Evolutionary conservation across 2,888 invertebrate genomes (phyloP).

Genomic region (Limulus polyphemus): DNA sequence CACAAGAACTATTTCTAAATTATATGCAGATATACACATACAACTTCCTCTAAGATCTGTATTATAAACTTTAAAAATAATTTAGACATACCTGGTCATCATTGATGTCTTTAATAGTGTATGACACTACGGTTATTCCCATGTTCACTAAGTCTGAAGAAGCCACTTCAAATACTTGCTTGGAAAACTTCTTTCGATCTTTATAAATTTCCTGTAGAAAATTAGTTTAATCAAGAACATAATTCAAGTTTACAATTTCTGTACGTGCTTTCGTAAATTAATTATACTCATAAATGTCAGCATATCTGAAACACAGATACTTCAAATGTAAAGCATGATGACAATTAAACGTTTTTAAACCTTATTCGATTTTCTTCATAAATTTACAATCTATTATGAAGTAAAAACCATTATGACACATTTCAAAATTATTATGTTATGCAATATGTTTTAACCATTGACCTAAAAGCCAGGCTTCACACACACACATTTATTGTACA

Average conservation of each 20-base stretch:
- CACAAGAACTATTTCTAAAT: too few species aligned
- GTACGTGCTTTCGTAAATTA: background rate
- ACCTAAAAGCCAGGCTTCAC: too few species aligned
- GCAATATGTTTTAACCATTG: too few species aligned
- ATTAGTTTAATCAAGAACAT: background rate
- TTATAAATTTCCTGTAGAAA: conserved; percentile 68
- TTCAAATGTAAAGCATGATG: background rate
- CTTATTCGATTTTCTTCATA: too few species aligned
- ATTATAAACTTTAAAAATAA: background rate
- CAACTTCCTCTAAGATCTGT: too few species aligned
- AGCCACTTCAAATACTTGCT: conserved; percentile 80
- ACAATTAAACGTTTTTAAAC: too few species aligned
- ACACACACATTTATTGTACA: too few species aligned
- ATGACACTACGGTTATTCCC: conserved; percentile 91
- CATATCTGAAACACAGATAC: background rate
- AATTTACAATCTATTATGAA: too few species aligned
- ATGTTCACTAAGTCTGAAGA: conserved; percentile 89
- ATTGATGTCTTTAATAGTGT: conserved; percentile 82
- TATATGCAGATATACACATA: too few species aligned
- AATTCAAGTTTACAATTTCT: background rate
- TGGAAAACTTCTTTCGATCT: conserved; percentile 88
- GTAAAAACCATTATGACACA: too few species aligned
- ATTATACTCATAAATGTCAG: background rate
- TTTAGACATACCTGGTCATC: conserved; percentile 52
- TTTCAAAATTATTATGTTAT: too few species aligned